Base-by-base conservation (phyloP, 2,888 invertebrate genomes). In the Cosmia trapezina region DNA sequence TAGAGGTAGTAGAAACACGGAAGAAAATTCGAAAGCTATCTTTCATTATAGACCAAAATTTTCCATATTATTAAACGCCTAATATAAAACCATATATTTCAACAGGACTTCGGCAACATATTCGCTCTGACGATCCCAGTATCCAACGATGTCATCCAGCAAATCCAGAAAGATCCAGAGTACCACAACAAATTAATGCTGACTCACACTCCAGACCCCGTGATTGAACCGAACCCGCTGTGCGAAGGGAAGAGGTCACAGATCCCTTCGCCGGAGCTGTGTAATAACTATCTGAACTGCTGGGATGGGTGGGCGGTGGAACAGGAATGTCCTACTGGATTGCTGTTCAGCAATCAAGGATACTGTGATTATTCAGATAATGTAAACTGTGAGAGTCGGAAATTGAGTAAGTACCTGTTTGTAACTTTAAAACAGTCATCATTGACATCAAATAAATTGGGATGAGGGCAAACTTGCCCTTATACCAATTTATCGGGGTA, bases 301-400 rank as follows among this genome's bases (percentile, higher is more conserved):
- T 98, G 98, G 98, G 97, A 97, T 83, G 97, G 97, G 0, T 96
- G 96, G 82, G 97, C 97, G 0, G 95, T 97, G 41, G 97, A 97
- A 84, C 97, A 97, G 89, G 96, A 96, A 33, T 98, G 98, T 78
- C 97, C 97, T 0, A 92, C 93, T 14, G 97, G 97, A 0, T 89
- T 97, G 7, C 88, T 97, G 53, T 98, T 98, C 90, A 97, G 97
- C 0, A 95, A 90, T 28, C 93, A 95, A 59, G 96, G 96, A 2
- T 97, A 96, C 82, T 98, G 98, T 77, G 98, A 98, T 86, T 97
- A 97, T 86, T 93, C 96, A 0, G 94, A 96, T 80, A 97, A 97
- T 84, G 97, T 97, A 3, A 95, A 97, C 80, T 98, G 98, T 88
- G 95, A 95, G 43, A 95, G 94, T 76, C 95, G 97, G 83, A 95